Evolutionary conservation across 2,797 vertebrate genomes (phyloP).

Genomic region (Lateolabrax maculatus): DNA sequence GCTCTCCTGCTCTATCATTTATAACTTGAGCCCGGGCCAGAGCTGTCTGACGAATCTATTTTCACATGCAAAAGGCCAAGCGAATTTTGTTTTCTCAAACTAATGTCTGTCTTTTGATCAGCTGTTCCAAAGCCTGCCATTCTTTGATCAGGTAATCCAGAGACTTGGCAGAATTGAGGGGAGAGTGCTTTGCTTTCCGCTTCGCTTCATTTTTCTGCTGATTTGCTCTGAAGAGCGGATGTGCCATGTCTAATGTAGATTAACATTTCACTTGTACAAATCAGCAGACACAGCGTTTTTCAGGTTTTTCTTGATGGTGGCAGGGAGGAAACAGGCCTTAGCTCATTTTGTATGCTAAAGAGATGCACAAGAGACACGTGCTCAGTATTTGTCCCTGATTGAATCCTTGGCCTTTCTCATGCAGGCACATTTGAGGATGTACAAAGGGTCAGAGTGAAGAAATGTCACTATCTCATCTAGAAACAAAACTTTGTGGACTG

Average conservation of each 20-base stretch:
- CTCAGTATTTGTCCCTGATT: conserved; percentile 57
- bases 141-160: conserved; percentile 84
- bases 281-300: conserved; percentile 79
- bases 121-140: conserved; percentile 69
- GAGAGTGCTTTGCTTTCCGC: conserved; percentile 64
- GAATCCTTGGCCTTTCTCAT: conserved; percentile 37
- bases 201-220: conserved; percentile 78
- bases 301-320: conserved; percentile 59
- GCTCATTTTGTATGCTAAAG: conserved; percentile 73
- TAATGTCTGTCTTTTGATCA: conserved; percentile 79
- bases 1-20: conserved; percentile 59
- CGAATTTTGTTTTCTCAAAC: conserved; percentile 76
- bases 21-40: conserved; percentile 61
- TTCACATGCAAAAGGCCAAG: conserved; percentile 69
- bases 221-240: conserved; percentile 78
- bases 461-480: conserved; percentile 42
- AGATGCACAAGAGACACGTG: conserved; percentile 63
- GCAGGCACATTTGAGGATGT: conserved; percentile 29
- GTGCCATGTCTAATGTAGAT: conserved; percentile 83
- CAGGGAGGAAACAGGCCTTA: conserved; percentile 22
- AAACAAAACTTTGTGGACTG: conserved; percentile 36
- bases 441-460: conserved; percentile 52
- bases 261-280: conserved; percentile 81
- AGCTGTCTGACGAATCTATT: conserved; percentile 68
- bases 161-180: conserved; percentile 70